Percentiles rank a stretch among this genome's conserved stretches.
Conservation (phyloP, 1,140 invertebrate species). For the Arctopsyche grandis region DNA sequence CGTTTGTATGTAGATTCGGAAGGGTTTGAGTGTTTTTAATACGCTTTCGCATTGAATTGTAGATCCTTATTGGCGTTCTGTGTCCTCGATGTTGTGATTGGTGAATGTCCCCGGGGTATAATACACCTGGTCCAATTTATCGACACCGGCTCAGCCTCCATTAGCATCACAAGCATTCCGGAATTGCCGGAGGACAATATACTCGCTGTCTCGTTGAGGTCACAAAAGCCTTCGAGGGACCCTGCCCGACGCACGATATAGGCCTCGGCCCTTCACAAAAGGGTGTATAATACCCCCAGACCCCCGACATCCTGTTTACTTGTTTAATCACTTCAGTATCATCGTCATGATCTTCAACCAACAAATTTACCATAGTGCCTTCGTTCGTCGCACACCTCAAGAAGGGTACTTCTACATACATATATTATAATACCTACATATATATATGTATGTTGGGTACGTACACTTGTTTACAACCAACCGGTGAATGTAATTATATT, state of each 20-base stretch:
- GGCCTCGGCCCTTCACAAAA: slow-evolving; percentile 28
- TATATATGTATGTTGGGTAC: not conserved
- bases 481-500: not conserved
- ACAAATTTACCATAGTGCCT: slow-evolving; percentile 24
- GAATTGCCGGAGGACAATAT: slow-evolving; percentile 39
- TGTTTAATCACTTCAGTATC: slow-evolving; percentile 38
- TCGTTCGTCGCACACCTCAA: not conserved
- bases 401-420: not conserved
- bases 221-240: slow-evolving; percentile 32
- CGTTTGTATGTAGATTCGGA: not conserved
- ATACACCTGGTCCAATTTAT: slow-evolving; percentile 38
- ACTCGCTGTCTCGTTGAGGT: slow-evolving; percentile 12
- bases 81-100: slow-evolving; percentile 8
- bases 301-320: slow-evolving; percentile 30
- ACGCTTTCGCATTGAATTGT: slow-evolving; percentile 18
- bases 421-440: not conserved
- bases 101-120: not conserved
- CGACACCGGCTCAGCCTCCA: slow-evolving; percentile 10
- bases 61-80: slow-evolving; percentile 14
- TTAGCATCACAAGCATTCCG: slow-evolving; percentile 41
- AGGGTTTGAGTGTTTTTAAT: not conserved
- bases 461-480: too few relatives aligned
- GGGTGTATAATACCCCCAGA: slow-evolving; percentile 31
- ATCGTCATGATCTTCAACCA: slow-evolving; percentile 17
- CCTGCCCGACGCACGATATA: slow-evolving; percentile 6